A percentile compares a stretch with the other conserved stretches of the same genome.
phyloP scores from a whole-genome alignment of 2,113 vertebrate species.

The Spea bombifrons region DNA sequence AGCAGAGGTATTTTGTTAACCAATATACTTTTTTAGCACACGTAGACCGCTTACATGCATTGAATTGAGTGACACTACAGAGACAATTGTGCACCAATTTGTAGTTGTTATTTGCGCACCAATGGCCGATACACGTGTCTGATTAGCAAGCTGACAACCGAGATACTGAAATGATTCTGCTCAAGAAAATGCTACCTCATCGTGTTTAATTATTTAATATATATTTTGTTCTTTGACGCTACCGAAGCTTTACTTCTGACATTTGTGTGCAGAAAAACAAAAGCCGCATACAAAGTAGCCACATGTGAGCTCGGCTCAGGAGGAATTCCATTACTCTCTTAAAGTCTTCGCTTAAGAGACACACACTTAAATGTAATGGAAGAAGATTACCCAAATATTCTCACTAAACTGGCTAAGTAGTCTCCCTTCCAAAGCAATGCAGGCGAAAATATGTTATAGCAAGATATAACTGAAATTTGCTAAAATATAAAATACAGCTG shows the following conservation, averaged over 20 bases:
- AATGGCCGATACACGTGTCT: no score
- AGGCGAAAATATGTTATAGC: slow-evolving; percentile 46
- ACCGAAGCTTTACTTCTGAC: neutral
- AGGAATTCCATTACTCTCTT: slow-evolving; percentile 55
- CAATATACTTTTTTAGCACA: no score
- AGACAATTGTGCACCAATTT: no score
- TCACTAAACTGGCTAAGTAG: slow-evolving; percentile 51
- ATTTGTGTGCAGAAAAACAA: neutral
- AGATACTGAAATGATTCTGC: no score
- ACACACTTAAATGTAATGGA: slow-evolving; percentile 64
- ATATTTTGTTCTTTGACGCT: no score
- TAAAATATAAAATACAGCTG: slow-evolving; percentile 49
- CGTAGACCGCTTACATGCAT: no score
- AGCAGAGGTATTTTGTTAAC: no score
- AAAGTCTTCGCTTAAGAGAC: slow-evolving; percentile 60
- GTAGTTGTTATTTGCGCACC: no score
- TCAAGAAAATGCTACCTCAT: no score
- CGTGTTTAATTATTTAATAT: no score
- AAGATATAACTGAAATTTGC: slow-evolving; percentile 49
- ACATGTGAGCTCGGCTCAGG: neutral
- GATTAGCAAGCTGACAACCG: no score
- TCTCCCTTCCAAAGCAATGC: slow-evolving; percentile 59
- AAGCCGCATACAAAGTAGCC: neutral
- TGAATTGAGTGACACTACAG: no score
- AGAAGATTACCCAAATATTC: slow-evolving; percentile 57